Base-by-base conservation (phyloP, 2,888 invertebrate genomes). In the Ochropleura plecta region DNA sequence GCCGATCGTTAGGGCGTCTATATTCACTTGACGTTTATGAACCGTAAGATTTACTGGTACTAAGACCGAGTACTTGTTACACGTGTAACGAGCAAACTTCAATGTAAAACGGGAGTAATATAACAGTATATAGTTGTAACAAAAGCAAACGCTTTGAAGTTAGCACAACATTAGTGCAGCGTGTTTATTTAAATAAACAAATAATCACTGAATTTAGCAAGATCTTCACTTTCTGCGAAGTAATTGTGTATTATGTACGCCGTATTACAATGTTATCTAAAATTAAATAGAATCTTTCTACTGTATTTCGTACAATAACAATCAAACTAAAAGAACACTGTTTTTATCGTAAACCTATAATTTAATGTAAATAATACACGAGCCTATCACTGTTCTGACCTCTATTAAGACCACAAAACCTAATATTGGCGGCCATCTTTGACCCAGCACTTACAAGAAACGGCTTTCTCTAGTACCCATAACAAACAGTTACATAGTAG, bases 391-490 rank as follows among this genome's bases (percentile, higher is more conserved):
- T 20, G 12, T 30, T 53, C 49, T 12, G 30, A 40, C 30, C 42
- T n/a, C 0, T 30, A 30, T 49, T 20, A 53, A 62, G n/a, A 7
- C 59, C 16, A 75, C 18, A 62, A 42, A 55, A 40, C 48, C 53
- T 70, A 44, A 40, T 5, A 64, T 57, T 20, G 49, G 49, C 5
- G 14, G 46, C 63, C 18, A 57, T 71, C 14, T 63, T 49, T 40
- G 44, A 70, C 44, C 55, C 49, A 71, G 49, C 57, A 78, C 51
- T 59, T 42, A 71, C 63, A 20, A 40, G 20, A 64, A 71, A 78
- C 55, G 44, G 40, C 40, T 51, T 57, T 20, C 2, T 57, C 55
- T 46, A 78, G 55, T 63, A 18, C n/a, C 70, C n/a, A 55, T 75
- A 69, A 49, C 48, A 20, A 40, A 20, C 71, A 46, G 49, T 55